A percentile compares a stretch with the other conserved stretches of the same genome.
These are phyloP conservation scores for Epirrita christyi DNA, from an alignment of 2,888 invertebrate genomes.

Conservation along the genomic window DNA sequence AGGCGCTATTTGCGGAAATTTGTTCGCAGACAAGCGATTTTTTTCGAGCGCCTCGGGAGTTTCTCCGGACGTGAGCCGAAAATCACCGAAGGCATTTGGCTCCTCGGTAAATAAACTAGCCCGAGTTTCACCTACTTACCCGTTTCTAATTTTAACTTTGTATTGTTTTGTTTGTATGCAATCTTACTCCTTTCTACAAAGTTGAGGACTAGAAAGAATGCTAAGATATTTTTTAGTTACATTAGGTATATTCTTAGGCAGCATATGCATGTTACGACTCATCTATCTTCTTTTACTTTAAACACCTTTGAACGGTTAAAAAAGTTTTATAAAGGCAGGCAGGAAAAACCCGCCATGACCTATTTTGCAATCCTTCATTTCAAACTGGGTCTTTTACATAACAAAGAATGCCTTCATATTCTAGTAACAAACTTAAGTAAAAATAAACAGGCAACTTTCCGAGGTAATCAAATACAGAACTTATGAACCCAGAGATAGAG, in stretches of 20 bases:
- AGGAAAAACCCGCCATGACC: neutral
- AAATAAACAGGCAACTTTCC: no score
- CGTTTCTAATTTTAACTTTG: slow-evolving; percentile 27
- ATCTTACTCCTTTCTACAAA: slow-evolving; percentile 12
- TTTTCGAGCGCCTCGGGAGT: slow-evolving; percentile 54
- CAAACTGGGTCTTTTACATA: no score
- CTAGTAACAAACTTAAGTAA: no score
- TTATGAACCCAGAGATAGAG: no score
- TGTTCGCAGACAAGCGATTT: slow-evolving; percentile 65
- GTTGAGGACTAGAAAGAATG: slow-evolving; percentile 4
- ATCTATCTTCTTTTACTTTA: no score
- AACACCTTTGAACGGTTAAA: no score
- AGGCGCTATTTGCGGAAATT: slow-evolving; percentile 63
- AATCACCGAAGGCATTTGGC: slow-evolving; percentile 49
- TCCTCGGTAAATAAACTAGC: slow-evolving; percentile 46
- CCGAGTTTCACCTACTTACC: slow-evolving; percentile 38
- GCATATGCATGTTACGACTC: no score
- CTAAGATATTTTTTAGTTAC: neutral
- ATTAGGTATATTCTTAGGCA: no score
- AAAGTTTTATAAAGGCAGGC: neutral
- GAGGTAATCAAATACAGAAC: no score
- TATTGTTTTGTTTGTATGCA: slow-evolving; percentile 20
- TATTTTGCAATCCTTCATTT: no score
- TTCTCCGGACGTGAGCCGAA: slow-evolving; percentile 60
- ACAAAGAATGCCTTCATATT: no score